A percentile compares a stretch with the other conserved stretches of the same genome.
Conservation (phyloP, 2,888 invertebrate genomes). For the Hydrotaea diabolus region DNA sequence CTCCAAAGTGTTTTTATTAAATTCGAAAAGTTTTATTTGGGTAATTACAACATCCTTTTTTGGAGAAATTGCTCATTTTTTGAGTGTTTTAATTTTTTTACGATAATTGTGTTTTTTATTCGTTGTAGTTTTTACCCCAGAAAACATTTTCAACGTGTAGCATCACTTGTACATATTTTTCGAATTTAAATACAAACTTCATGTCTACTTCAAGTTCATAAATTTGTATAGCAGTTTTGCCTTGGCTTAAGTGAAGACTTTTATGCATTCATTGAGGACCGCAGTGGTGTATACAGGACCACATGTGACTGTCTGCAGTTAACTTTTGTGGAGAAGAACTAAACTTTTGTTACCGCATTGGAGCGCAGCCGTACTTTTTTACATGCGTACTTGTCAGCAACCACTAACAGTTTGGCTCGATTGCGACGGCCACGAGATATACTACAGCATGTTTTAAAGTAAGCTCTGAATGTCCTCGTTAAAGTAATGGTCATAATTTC, state of each 20-base stretch:
- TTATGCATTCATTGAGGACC: conserved; percentile 6
- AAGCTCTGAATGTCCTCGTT: too few relatives aligned
- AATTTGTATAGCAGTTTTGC: conserved; percentile 6
- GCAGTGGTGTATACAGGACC: background rate
- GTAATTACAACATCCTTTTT: background rate
- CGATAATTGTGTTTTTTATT: too few relatives aligned
- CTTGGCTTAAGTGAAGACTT: conserved; percentile 17
- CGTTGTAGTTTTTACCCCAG: background rate
- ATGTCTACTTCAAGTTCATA: background rate
- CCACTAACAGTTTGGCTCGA: background rate
- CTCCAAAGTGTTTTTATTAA: background rate
- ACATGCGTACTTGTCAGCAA: background rate
- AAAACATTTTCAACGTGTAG: background rate
- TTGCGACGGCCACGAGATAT: too few relatives aligned
- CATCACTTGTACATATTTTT: background rate
- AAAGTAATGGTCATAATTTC: too few relatives aligned
- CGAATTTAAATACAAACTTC: background rate
- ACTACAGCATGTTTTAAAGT: too few relatives aligned
- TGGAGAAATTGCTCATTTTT: background rate
- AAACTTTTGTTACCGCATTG: background rate
- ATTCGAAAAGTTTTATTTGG: background rate
- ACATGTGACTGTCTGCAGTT: background rate
- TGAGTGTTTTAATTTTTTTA: background rate
- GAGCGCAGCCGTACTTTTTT: background rate
- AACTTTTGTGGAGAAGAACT: background rate